phyloP scores from a whole-genome alignment of 2,888 invertebrate genomes.

The Cryptocephalus moraei region DNA sequence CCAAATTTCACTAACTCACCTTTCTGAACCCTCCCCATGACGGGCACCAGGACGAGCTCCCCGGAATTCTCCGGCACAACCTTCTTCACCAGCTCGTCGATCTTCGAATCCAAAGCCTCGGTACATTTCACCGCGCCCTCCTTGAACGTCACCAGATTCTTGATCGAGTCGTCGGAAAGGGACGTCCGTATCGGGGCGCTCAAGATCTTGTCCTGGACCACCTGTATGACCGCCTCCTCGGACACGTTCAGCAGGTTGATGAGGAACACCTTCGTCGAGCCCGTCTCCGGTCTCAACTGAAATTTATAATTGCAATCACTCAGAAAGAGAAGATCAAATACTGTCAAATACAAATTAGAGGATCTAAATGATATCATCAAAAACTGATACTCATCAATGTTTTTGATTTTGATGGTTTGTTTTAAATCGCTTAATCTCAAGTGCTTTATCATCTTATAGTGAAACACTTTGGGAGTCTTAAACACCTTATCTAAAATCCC shows the following conservation, averaged over 20 bases:
- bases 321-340: too few relatives aligned
- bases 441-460: too few relatives aligned
- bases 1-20: conserved; percentile 7
- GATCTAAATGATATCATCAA: too few relatives aligned
- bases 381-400: neutral
- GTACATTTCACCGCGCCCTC: conserved; percentile 25
- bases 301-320: too few relatives aligned
- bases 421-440: too few relatives aligned
- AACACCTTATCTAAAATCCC: too few relatives aligned
- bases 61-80: conserved; percentile 18
- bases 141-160: conserved; percentile 34
- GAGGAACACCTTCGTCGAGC: conserved; percentile 44
- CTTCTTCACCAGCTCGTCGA: conserved; percentile 20
- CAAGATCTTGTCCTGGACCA: conserved; percentile 43
- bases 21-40: conserved; percentile 19
- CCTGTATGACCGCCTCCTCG: conserved; percentile 51
- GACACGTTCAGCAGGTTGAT: conserved; percentile 44
- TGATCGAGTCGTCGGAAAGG: conserved; percentile 20
- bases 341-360: too few relatives aligned
- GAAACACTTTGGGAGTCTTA: too few relatives aligned
- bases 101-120: conserved; percentile 22
- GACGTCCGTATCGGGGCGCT: conserved; percentile 43
- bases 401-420: too few relatives aligned
- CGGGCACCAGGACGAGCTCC: conserved; percentile 20
- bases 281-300: conserved; percentile 39